Evolutionary conservation across 2,113 vertebrate genomes (phyloP), one percentile per base, ranked within the genome.

Genomic region (Gallinago media): DNA sequence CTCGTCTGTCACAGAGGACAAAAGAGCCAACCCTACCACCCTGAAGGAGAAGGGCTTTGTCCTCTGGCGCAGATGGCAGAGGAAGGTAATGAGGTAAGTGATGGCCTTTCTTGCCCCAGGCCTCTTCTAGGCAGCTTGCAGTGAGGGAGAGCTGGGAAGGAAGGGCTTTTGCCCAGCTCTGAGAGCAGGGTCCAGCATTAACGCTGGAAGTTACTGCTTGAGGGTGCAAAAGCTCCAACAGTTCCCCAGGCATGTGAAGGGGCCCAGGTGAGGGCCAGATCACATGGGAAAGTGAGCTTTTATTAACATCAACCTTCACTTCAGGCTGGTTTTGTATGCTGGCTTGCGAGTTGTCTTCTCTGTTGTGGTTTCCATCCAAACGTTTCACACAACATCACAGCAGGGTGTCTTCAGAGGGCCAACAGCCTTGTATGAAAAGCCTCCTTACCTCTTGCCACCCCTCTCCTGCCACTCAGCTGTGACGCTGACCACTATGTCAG

Each of bases 301-400:
- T 42, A 19, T 50, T 31, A 32, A 52, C 20, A 75, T 15, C 0
- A 1, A 10, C 0, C 0, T 32, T 67, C 22, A 8, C 19, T 61
- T 76, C 32, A n/a, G 55, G 11, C 6, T 87, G 66, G 6, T 56
- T 79, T 65, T 78, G 0, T 46, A 40, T 81, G 21, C 19, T 76
- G 49, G 4, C 47, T 72, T 68, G 29, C 36, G 19, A 76, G 11
- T 40, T 2, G 0, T 62, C 44, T 55, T 61, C 26, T 75, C 44
- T 73, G 27, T 16, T 63, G 44, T 34, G 6, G 5, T 79, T 72
- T 61, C 40, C 31, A 47, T 15, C 8, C 25, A 72, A 75, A 38
- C 1, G 0, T 72, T 92, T 76, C n/a, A 40, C 29, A 54, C 11
- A 23, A 27, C 0, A 0, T n/a, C 29, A 68, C 44, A 68, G 5